These are phyloP conservation scores for Sigmodon hispidus DNA, from an alignment of 2,113 vertebrate genomes.

Conservation along the genomic window DNA sequence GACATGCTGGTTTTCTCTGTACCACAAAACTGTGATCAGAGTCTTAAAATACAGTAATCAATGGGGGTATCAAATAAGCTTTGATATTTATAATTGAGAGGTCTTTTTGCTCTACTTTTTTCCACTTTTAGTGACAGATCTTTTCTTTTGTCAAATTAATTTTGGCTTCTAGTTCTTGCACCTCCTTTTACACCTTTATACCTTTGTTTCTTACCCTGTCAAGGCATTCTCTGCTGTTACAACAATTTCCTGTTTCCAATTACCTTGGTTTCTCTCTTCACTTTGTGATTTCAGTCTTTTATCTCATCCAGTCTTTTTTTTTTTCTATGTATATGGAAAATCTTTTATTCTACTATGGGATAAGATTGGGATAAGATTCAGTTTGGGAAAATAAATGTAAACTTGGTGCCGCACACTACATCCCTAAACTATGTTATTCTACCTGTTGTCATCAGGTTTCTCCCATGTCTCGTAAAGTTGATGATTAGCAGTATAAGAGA, in stretches of 20 bases:
- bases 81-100: not conserved
- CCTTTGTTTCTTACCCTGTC: not conserved
- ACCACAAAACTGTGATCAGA: not conserved
- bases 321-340: not conserved
- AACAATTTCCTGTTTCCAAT: slow-evolving; percentile 26
- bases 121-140: not conserved
- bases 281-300: not conserved
- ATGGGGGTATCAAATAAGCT: not conserved
- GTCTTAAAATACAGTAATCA: not conserved
- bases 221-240: slow-evolving; percentile 50
- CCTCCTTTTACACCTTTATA: not conserved
- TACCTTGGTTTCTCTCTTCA: slow-evolving; percentile 18
- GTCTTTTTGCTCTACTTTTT: slow-evolving; percentile 13
- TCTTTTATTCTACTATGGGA: slow-evolving; percentile 25
- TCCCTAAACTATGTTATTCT: not conserved
- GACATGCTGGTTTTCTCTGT: not conserved
- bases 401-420: not conserved
- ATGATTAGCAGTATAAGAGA: not conserved
- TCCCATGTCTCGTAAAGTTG: not conserved
- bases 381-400: slow-evolving; percentile 52
- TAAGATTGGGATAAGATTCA: not conserved
- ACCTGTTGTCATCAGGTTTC: not conserved
- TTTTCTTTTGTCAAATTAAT: slow-evolving; percentile 51
- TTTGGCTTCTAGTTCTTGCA: slow-evolving; percentile 29
- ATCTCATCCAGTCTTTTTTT: not conserved